Base-by-base conservation (phyloP, 2,797 vertebrate genomes). In the Acanthiza pusilla region DNA sequence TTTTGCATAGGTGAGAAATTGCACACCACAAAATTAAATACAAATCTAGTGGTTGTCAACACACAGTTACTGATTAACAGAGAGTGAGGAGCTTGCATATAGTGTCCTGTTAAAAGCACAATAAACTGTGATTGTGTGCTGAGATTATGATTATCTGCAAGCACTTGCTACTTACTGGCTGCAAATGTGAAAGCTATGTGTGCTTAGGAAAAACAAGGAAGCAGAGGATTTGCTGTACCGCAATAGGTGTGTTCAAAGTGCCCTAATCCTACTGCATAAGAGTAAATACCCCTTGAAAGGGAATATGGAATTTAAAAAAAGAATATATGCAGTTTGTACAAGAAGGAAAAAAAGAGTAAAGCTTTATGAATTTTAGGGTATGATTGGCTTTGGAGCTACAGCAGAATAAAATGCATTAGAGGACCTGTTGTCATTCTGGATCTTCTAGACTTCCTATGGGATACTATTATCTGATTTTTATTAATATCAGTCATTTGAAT, bases 1-100 rank as follows among this genome's bases (percentile, higher is more conserved):
- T 25, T 90, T 93, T 89, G 65, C 79, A 60, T 50, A 58, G 51
- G 22, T 66, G 68, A 86, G 57, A 92, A 79, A 79, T 12, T 47
- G 34, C 36, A 65, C 48, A 36, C 77, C 60, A 40, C 83, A 78
- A 85, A 91, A 22, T 16, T 25, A 66, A 36, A 75, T 57, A 48
- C 55, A 50, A 32, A 47, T 42, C 38, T 80, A 18, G 65, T 82
- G 81, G 12, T 57, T 79, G 30, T 86, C 94, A 97, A 96, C 85
- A 92, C 87, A 78, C 73, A 65, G 78, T 92, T 96, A 77, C 85
- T 91, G 91, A 96, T 96, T 96, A 97, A 94, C 27, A 76, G 92
- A 96, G 78, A 97, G 73, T 72, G 75, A 68, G 0, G 5, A 34
- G 82, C 71, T 96, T 57, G 48, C 80, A 61, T 82, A 93, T 84